Conservation (phyloP, 2,888 invertebrate species). For the Galeruca laticollis region DNA sequence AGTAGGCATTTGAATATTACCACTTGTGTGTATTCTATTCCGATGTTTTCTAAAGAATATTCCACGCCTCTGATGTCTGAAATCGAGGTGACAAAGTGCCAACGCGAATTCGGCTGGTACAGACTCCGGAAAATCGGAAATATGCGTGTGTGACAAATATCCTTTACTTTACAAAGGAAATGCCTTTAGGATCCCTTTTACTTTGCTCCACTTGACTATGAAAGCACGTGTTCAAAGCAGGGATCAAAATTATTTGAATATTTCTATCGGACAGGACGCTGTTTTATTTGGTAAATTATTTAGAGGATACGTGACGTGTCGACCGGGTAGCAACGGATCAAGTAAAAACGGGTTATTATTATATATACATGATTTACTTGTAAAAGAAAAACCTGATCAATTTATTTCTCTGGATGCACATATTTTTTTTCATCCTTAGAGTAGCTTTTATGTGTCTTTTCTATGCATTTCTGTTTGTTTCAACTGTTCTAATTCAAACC, state of each 20-base stretch:
- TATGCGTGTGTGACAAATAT: slow-evolving; percentile 54
- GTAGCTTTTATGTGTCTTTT: too few species aligned
- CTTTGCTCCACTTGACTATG: slow-evolving; percentile 34
- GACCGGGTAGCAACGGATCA: too few species aligned
- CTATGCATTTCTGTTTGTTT: too few species aligned
- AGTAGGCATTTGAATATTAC: slow-evolving; percentile 21
- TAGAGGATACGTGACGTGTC: too few species aligned
- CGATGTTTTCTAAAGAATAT: slow-evolving; percentile 22
- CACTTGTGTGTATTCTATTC: slow-evolving; percentile 24
- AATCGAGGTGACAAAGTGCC: slow-evolving; percentile 48
- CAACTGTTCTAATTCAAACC: too few species aligned
- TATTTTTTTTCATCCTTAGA: too few species aligned
- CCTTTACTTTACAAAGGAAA: slow-evolving; percentile 50
- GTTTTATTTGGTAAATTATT: neutral
- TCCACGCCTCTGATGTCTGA: slow-evolving; percentile 22
- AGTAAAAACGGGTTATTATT: too few species aligned
- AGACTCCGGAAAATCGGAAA: slow-evolving; percentile 50
- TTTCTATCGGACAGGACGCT: slow-evolving; percentile 19
- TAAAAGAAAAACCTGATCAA: too few species aligned
- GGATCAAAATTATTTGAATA: slow-evolving; percentile 37
- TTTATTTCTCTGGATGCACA: too few species aligned
- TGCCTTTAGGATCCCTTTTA: slow-evolving; percentile 41
- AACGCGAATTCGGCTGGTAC: slow-evolving; percentile 41
- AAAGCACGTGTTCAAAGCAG: slow-evolving; percentile 31
- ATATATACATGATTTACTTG: too few species aligned